A percentile compares a stretch with the other conserved stretches of the same genome.
phyloP scores from a whole-genome alignment of 2,888 invertebrate species.

The Chromoteleia sp. region DNA sequence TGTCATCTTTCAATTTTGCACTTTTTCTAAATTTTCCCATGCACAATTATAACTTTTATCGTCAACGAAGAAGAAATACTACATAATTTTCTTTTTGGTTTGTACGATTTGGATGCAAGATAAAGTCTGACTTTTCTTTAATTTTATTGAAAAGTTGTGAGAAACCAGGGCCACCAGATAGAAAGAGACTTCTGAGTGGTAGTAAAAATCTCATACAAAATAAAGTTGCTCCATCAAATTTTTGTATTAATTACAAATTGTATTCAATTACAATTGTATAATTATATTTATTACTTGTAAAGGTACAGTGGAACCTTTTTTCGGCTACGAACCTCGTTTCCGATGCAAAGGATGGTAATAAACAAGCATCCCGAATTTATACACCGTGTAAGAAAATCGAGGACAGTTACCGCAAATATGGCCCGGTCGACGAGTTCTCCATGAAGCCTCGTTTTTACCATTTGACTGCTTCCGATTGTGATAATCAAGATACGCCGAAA shows the following conservation, averaged over 20 bases:
- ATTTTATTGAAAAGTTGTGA: conserved; percentile 72
- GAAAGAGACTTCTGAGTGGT: conserved; percentile 82
- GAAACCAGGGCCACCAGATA: conserved; percentile 83
- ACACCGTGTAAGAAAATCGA: conserved; percentile 91
- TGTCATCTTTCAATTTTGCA: too few relatives aligned
- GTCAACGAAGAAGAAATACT: background rate
- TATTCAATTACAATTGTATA: background rate
- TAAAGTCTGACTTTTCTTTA: conserved; percentile 69
- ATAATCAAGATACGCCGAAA: conserved; percentile 93
- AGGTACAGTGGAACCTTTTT: conserved; percentile 92
- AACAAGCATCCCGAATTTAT: conserved; percentile 87
- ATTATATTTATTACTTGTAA: conserved; percentile 72
- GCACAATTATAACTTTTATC: background rate
- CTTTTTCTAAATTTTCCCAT: background rate
- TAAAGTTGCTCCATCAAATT: background rate
- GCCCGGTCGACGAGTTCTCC: conserved; percentile 87
- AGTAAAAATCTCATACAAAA: conserved; percentile 82
- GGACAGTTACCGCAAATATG: conserved; percentile 89
- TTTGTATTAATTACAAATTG: too few relatives aligned
- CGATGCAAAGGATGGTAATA: conserved; percentile 86
- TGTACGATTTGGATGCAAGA: conserved; percentile 79
- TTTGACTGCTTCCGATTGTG: conserved; percentile 91
- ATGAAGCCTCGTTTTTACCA: conserved; percentile 97
- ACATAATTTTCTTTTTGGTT: background rate
- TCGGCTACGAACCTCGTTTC: conserved; percentile 88